Evolutionary conservation across 2,888 invertebrate species (phyloP).

Genomic region (Steinernema carpocapsae): DNA sequence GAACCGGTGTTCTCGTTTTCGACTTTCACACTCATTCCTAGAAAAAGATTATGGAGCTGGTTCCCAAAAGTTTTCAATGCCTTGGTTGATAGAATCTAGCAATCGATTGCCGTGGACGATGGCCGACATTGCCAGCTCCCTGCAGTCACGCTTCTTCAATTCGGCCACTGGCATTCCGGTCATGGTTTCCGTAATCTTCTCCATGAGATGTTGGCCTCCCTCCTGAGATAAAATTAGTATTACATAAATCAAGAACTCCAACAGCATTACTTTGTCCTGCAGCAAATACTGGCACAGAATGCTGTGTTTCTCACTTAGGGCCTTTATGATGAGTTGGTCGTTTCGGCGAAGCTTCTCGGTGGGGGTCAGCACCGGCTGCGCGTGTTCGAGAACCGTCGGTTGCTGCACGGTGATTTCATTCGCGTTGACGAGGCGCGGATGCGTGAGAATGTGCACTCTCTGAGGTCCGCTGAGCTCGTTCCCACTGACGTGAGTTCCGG

Average conservation of each 20-base stretch:
- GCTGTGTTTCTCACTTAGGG: conserved; percentile 62
- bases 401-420: conserved; percentile 65
- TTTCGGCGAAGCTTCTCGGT: conserved; percentile 69
- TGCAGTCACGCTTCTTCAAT: conserved; percentile 60
- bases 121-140: conserved; percentile 66
- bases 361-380: conserved; percentile 70
- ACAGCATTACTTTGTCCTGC: not conserved
- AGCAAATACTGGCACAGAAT: conserved; percentile 55
- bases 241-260: too few relatives aligned
- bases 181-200: conserved; percentile 73
- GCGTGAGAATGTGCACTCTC: conserved; percentile 63
- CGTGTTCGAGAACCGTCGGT: conserved; percentile 68
- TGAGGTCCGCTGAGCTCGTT: conserved; percentile 27
- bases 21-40: conserved; percentile 54
- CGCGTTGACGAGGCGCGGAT: conserved; percentile 65
- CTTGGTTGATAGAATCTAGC: conserved; percentile 54
- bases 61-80: conserved; percentile 20
- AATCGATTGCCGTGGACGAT: conserved; percentile 69
- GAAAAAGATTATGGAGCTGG: conserved; percentile 38
- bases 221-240: conserved; percentile 50
- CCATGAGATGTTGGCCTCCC: conserved; percentile 57
- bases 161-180: conserved; percentile 87
- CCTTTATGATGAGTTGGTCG: conserved; percentile 64
- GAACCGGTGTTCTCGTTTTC: conserved; percentile 52
- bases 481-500: conserved; percentile 45